Percentiles rank a stretch among this genome's conserved stretches.
phyloP scores from a whole-genome alignment of 1,140 invertebrate genomes.

The Hyles vespertilio region DNA sequence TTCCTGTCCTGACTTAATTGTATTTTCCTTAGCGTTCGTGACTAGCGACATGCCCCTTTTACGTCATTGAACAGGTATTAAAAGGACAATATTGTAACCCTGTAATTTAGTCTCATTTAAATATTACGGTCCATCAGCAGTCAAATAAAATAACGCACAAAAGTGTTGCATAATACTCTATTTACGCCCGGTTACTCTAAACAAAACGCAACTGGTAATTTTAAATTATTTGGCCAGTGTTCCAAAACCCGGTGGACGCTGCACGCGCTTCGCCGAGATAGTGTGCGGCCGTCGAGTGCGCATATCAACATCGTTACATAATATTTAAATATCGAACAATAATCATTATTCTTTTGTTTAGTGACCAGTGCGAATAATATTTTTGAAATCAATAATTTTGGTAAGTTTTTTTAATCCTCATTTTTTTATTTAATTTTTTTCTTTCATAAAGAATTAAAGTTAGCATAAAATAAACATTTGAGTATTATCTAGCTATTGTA shows the following conservation, averaged over 20 bases:
- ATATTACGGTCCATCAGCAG: too few species aligned
- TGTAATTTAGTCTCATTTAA: too few species aligned
- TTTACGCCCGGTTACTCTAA: slow-evolving; percentile 6
- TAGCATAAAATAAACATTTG: too few species aligned
- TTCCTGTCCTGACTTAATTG: too few species aligned
- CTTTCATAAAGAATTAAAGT: neutral
- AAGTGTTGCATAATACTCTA: too few species aligned
- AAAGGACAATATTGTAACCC: too few species aligned
- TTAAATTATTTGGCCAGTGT: slow-evolving; percentile 51
- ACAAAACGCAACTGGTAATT: slow-evolving; percentile 25
- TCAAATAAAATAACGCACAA: too few species aligned
- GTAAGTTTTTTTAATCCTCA: slow-evolving; percentile 14
- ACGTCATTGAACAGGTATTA: too few species aligned
- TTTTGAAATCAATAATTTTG: slow-evolving; percentile 8
- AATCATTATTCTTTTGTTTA: slow-evolving; percentile 24
- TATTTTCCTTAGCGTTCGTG: too few species aligned
- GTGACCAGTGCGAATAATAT: slow-evolving; percentile 26
- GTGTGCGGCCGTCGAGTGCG: slow-evolving; percentile 26
- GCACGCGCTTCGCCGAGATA: slow-evolving; percentile 32
- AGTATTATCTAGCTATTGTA: too few species aligned
- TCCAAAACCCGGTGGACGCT: slow-evolving; percentile 45
- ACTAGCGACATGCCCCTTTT: too few species aligned
- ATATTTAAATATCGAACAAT: slow-evolving; percentile 40
- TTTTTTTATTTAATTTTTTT: neutral
- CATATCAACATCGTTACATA: slow-evolving; percentile 47